phyloP scores from a whole-genome alignment of 2,888 invertebrate genomes.

The Arge pagana region DNA sequence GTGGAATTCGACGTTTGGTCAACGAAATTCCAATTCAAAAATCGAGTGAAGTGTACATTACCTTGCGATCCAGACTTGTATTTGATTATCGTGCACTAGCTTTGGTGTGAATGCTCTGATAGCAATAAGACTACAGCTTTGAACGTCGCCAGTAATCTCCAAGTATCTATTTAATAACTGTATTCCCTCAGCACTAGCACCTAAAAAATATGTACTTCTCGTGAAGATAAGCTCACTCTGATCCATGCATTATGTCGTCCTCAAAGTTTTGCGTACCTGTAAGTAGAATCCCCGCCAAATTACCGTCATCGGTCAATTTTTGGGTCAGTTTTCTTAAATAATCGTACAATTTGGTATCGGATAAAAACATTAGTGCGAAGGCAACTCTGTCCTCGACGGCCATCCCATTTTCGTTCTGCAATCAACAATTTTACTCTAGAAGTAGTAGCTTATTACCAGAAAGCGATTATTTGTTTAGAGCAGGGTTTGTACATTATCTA shows the following conservation, averaged over 20 bases:
- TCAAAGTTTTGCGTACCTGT: slow-evolving; percentile 64
- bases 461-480: too few relatives aligned
- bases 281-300: slow-evolving; percentile 82
- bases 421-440: slow-evolving; percentile 19
- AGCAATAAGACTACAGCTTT: slow-evolving; percentile 82
- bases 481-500: slow-evolving; percentile 22
- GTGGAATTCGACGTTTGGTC: slow-evolving; percentile 31
- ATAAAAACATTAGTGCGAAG: slow-evolving; percentile 86
- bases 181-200: slow-evolving; percentile 75
- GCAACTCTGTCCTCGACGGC: slow-evolving; percentile 87
- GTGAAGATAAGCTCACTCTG: background rate
- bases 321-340: slow-evolving; percentile 75
- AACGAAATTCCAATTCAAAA: background rate
- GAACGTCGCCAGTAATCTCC: slow-evolving; percentile 87
- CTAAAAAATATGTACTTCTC: slow-evolving; percentile 58
- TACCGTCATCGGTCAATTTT: slow-evolving; percentile 75
- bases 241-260: background rate
- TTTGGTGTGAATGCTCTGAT: slow-evolving; percentile 78
- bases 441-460: slow-evolving; percentile 14
- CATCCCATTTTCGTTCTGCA: slow-evolving; percentile 81
- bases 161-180: slow-evolving; percentile 84
- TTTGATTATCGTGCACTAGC: slow-evolving; percentile 65
- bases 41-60: slow-evolving; percentile 39
- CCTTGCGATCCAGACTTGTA: slow-evolving; percentile 74
- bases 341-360: slow-evolving; percentile 78